These are phyloP conservation scores for Enteromius thamalakanensis DNA, from an alignment of 2,797 vertebrate genomes.

Conservation along the genomic window DNA sequence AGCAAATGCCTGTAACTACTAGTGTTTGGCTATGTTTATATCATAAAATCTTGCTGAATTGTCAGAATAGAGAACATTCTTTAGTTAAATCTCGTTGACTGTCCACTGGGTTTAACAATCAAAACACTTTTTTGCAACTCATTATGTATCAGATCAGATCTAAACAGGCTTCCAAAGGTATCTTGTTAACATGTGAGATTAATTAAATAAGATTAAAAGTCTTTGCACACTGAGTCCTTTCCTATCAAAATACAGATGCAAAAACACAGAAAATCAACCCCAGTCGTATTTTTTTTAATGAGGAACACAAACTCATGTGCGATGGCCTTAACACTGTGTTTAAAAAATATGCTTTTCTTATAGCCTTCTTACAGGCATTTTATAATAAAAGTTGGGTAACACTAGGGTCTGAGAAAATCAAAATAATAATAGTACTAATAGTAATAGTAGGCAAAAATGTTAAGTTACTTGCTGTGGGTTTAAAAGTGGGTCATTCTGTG, in stretches of 20 bases:
- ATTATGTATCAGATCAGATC: background rate
- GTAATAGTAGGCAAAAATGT: background rate
- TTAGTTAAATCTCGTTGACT: background rate
- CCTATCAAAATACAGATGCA: too few species aligned
- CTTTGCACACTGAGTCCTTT: too few species aligned
- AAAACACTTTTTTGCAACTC: background rate
- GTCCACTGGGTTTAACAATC: background rate
- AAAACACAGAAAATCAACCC: too few species aligned
- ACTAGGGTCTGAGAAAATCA: constrained; percentile 74
- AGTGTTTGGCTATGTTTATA: background rate
- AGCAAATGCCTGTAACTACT: background rate
- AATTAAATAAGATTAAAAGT: background rate
- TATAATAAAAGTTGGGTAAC: too few species aligned
- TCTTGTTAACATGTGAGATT: background rate
- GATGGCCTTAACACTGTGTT: background rate
- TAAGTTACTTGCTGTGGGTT: background rate
- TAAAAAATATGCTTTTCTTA: background rate
- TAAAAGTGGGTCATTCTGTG: background rate
- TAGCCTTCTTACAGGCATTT: background rate
- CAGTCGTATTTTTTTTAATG: too few species aligned
- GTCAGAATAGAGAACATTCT: background rate
- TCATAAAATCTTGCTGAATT: background rate
- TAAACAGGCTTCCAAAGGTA: background rate
- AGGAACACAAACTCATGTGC: too few species aligned
- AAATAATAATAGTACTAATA: background rate